Conservation (phyloP, 2,113 vertebrate species). For the Hystrix cristata region DNA sequence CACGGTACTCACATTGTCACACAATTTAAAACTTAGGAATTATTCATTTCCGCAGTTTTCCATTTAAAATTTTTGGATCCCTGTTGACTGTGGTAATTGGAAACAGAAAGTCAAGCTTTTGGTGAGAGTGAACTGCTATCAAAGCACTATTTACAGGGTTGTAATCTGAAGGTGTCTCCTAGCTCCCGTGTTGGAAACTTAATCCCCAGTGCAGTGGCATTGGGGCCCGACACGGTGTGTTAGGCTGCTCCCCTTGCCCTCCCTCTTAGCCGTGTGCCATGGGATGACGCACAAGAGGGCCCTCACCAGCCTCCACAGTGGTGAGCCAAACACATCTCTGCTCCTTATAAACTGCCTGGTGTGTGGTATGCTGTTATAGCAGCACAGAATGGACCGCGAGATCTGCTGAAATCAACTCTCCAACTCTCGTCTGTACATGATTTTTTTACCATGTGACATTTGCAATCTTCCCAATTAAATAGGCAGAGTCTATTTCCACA, state of each 20-base stretch:
- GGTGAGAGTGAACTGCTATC: neutral
- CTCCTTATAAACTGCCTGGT: neutral
- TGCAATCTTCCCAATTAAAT: too few species aligned
- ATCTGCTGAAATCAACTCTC: neutral
- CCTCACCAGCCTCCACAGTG: too few species aligned
- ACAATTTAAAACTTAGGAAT: neutral
- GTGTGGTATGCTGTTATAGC: neutral
- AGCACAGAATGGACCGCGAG: neutral
- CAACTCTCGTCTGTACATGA: fast-evolving
- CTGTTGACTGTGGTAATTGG: neutral
- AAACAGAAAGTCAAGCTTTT: neutral
- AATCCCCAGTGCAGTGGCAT: too few species aligned
- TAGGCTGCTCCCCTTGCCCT: too few species aligned
- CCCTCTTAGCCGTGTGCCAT: neutral
- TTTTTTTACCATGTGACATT: neutral
- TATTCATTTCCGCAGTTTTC: neutral
- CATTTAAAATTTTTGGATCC: neutral
- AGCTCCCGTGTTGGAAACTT: neutral
- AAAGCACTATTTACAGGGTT: neutral
- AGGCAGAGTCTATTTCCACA: neutral
- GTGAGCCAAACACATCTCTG: neutral
- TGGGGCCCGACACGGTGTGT: neutral
- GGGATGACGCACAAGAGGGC: neutral
- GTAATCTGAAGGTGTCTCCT: too few species aligned
- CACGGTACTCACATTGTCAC: neutral